Base-by-base conservation (phyloP, 2,797 vertebrate genomes). In the Oryzias dopingdopingensis region DNA sequence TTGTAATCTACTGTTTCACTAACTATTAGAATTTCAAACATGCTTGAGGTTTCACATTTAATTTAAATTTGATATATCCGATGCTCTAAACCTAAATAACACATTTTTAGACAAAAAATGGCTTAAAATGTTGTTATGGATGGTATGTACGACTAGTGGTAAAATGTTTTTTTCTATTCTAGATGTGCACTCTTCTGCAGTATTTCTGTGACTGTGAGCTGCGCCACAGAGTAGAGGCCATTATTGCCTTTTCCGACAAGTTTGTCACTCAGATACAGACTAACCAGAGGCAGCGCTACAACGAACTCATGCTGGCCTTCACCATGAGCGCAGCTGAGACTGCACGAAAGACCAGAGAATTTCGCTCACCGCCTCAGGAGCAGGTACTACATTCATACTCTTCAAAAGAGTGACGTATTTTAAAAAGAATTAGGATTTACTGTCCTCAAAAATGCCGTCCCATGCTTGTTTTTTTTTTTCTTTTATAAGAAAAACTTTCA, bases 201-300 rank as follows among this genome's bases (percentile, higher is more conserved):
- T 96, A 95, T 80, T 97, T 98, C 90, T 98, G 96, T 62, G 95
- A 96, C 87, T 96, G 94, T 65, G 96, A 98, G 82, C 87, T 97
- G 17, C 94, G 96, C 57, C 96, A 98, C 89, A 91, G 96, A 1
- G 95, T 98, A 6, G 96, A 98, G 82, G 93, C 94, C 58, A 93
- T 97, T 52, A 93, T 92, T 0, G 94, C 96, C 0, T 97, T 95
- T 74, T 95, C 96, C 0, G 96, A 98, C 80, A 73, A 89, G 60
- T 96, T 97, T 10, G 91, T 98, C 57, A 91, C 82, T 64, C 87
- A 89, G 29, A 92, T 98, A 26, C 96, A 98, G 88, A 81, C 77
- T 26, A 94, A 97, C 83, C 96, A 98, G 88, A 91, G 92, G 26
- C 81, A 82, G 6, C 94, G 96, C 45, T 98, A 98, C 43, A 89